Conservation (phyloP, 2,113 vertebrate genomes). For the Gracilinanus agilis region DNA sequence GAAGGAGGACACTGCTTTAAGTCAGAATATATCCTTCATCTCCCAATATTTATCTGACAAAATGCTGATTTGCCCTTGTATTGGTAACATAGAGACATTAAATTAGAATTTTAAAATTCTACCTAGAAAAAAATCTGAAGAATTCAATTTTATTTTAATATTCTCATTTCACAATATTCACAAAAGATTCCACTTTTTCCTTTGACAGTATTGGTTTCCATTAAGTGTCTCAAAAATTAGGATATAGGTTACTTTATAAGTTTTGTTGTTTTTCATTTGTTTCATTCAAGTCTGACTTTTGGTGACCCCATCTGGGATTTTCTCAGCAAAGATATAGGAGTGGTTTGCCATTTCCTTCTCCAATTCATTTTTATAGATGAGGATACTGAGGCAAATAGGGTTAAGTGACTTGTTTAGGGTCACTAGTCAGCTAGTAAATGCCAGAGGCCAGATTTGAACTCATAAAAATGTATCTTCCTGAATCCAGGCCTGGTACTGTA, state of each 20-base stretch:
- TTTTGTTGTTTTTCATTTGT: neutral
- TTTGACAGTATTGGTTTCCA: neutral
- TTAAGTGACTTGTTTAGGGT: too few relatives aligned
- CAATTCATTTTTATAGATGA: too few relatives aligned
- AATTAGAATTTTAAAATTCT: conserved; percentile 17
- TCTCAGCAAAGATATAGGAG: too few relatives aligned
- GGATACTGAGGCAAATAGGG: too few relatives aligned
- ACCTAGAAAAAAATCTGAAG: neutral
- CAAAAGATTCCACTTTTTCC: neutral
- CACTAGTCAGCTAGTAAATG: too few relatives aligned
- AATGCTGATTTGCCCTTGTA: neutral
- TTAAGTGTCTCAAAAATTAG: neutral
- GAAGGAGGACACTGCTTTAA: conserved; percentile 35
- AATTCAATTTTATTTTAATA: conserved; percentile 48
- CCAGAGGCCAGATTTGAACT: too few relatives aligned
- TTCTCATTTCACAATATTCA: conserved; percentile 4
- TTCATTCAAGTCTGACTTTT: too few relatives aligned
- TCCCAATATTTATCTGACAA: neutral
- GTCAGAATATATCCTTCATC: conserved; percentile 40
- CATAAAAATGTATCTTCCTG: too few relatives aligned
- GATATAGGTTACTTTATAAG: neutral
- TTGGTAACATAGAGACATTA: conserved; percentile 14
- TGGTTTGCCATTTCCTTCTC: too few relatives aligned
- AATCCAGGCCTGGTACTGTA: too few relatives aligned
- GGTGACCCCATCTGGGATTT: too few relatives aligned